phyloP scores from a whole-genome alignment of 1,140 invertebrate genomes.

The Philotrypesis tridentata region DNA sequence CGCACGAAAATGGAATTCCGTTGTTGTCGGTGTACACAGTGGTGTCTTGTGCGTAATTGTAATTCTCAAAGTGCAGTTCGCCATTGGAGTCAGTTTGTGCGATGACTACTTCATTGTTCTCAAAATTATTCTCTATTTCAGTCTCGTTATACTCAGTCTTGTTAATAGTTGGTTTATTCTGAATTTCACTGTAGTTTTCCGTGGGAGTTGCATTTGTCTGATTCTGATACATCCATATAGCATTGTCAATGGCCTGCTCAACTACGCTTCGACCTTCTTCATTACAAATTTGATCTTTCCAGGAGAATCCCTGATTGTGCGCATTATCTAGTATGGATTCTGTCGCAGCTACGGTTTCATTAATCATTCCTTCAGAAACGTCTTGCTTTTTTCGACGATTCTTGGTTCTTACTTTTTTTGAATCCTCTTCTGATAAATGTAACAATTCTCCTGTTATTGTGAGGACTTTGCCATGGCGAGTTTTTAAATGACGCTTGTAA shows the following conservation, averaged over 20 bases:
- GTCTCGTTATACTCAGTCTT: constrained; percentile 63
- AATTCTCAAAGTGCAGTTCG: constrained; percentile 45
- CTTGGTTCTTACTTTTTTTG: constrained; percentile 74
- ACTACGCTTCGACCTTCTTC: constrained; percentile 48
- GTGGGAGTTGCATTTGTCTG: constrained; percentile 8
- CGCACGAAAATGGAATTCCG: constrained; percentile 39
- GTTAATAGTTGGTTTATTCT: constrained; percentile 51
- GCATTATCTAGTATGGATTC: constrained; percentile 56
- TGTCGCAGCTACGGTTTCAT: constrained; percentile 54
- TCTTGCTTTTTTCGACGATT: constrained; percentile 62
- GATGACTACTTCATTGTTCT: constrained; percentile 42
- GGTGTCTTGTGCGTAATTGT: constrained; percentile 41
- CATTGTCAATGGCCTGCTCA: constrained; percentile 42
- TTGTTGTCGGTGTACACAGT: constrained; percentile 35
- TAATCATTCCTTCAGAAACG: constrained; percentile 39
- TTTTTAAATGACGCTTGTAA: constrained; percentile 79
- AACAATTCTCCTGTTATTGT: constrained; percentile 76
- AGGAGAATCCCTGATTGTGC: constrained; percentile 39
- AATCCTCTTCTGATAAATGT: constrained; percentile 76
- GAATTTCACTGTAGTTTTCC: constrained; percentile 52
- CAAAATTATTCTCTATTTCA: constrained; percentile 54
- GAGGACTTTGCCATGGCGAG: constrained; percentile 78
- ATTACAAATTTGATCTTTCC: constrained; percentile 48
- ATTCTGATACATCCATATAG: constrained; percentile 56
- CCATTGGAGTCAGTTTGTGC: constrained; percentile 41